A percentile compares a stretch with the other conserved stretches of the same genome.
phyloP scores from a whole-genome alignment of 2,797 vertebrate species.

The Agapornis canus region DNA sequence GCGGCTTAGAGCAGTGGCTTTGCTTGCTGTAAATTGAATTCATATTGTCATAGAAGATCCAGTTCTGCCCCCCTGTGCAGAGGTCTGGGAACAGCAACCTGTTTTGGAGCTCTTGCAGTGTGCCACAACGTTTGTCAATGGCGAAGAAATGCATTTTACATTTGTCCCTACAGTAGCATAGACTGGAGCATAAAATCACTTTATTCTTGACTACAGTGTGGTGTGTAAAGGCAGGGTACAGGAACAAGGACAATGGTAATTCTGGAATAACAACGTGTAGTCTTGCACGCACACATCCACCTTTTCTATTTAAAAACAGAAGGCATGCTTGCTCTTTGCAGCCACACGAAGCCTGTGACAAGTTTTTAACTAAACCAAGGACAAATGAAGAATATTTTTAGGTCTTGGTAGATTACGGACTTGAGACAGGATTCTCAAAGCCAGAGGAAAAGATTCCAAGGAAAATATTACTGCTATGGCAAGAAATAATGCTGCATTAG shows the following conservation, averaged over 20 bases:
- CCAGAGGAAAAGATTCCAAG: background rate
- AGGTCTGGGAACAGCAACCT: slow-evolving; percentile 21
- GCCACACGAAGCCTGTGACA: background rate
- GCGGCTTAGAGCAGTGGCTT: slow-evolving; percentile 1
- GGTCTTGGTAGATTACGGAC: background rate
- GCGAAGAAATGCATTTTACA: rapidly evolving
- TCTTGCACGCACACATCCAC: too few relatives aligned
- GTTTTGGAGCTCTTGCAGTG: background rate
- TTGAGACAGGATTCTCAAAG: background rate
- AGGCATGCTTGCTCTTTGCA: background rate
- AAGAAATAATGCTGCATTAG: background rate
- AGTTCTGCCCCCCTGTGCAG: slow-evolving; percentile 63
- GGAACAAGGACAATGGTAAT: rapidly evolving
- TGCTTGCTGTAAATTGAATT: slow-evolving; percentile 11
- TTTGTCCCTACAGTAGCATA: background rate
- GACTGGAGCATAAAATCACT: background rate
- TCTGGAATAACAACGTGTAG: rapidly evolving
- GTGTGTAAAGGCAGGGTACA: background rate
- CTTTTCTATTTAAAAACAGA: background rate
- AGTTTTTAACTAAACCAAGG: background rate
- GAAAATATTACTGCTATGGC: background rate
- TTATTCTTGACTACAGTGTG: background rate
- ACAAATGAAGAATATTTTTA: background rate
- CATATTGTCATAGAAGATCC: slow-evolving; percentile 3
- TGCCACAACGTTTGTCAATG: rapidly evolving